These are phyloP conservation scores for Parthenolecanium corni DNA, from an alignment of 2,888 invertebrate species.

Conservation along the genomic window DNA sequence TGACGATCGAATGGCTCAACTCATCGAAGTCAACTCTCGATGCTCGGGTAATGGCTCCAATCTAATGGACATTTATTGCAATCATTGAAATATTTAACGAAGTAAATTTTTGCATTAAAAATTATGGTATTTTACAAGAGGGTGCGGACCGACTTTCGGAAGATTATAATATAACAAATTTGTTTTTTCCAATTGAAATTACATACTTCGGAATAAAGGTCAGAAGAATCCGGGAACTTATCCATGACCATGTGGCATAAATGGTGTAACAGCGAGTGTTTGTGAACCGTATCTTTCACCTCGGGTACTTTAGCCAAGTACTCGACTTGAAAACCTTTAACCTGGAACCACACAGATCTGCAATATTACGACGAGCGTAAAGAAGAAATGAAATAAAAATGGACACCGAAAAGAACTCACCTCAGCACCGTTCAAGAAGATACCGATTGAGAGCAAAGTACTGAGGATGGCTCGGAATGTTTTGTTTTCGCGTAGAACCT, in stretches of 20 bases:
- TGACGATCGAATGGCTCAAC: constrained; percentile 66
- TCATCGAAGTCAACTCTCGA: constrained; percentile 95
- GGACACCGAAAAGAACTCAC: constrained; percentile 36
- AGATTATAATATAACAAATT: too few species aligned
- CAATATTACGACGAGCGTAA: too few species aligned
- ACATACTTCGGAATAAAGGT: constrained; percentile 87
- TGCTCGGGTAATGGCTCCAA: constrained; percentile 78
- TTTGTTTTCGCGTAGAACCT: constrained; percentile 76
- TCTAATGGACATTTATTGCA: constrained; percentile 40
- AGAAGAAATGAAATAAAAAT: background rate
- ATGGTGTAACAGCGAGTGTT: constrained; percentile 94
- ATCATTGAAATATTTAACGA: too few species aligned
- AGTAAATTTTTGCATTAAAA: too few species aligned
- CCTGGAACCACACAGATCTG: constrained; percentile 40
- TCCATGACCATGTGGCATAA: constrained; percentile 95
- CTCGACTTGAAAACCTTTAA: constrained; percentile 94
- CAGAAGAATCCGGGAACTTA: constrained; percentile 86
- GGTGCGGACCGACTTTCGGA: too few species aligned
- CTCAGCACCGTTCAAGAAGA: constrained; percentile 38
- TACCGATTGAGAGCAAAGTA: constrained; percentile 78
- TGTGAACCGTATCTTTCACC: constrained; percentile 98
- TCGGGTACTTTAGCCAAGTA: constrained; percentile 95
- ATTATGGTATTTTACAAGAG: too few species aligned
- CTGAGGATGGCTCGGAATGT: constrained; percentile 92
- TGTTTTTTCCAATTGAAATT: too few species aligned